Base-by-base conservation (phyloP, 2,888 invertebrate genomes). In the Phalera bucephala region DNA sequence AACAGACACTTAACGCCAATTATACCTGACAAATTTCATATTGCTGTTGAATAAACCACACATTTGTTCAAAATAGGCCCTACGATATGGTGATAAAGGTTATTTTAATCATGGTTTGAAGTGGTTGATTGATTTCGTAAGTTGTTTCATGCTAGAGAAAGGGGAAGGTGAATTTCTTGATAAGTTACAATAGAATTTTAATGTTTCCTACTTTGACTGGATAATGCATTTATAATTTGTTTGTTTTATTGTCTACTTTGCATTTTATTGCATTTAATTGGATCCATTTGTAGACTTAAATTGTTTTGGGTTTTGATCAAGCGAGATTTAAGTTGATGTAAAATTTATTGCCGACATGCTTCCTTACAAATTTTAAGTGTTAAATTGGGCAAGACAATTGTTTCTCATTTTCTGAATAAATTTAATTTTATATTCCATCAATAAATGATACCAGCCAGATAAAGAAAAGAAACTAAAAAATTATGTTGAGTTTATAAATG, bases 151-250 rank as follows among this genome's bases (percentile, higher is more conserved):
- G 31, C 27, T 44, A 73, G 67, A 75, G 70, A 79, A 80, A 77
- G 77, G 82, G 86, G 80, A 74, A 77, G 73, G 69, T 56, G 64
- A 60, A 63, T 75, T 78, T 75, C 77, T 83, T 81, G 74, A 83
- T 81, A 74, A 75, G 83, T 80, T 78, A 81, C 75, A 77, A 83
- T 80, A 81, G 77, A 80, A 81, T 79, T 77, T 80, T 76, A 80
- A 82, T 79, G 77, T 70, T 72, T 69, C 55, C 64, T 67, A 68
- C 66, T 52, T 47, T 40, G 73, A 80, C 73, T 77, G 65, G 70
- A 64, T 82, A 72, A 87, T 86, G 78, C 52, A 61, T 80, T 84
- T 86, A 80, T 86, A 87, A 88, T 88, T 80, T 85, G 87, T 86
- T 86, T 84, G 80, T 83, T 85, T 83, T 83, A 83, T 79, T 76